A percentile compares a stretch with the other conserved stretches of the same genome.
Evolutionary conservation across 2,888 invertebrate genomes (phyloP).

Genomic region (Trachelus troglodyta): DNA sequence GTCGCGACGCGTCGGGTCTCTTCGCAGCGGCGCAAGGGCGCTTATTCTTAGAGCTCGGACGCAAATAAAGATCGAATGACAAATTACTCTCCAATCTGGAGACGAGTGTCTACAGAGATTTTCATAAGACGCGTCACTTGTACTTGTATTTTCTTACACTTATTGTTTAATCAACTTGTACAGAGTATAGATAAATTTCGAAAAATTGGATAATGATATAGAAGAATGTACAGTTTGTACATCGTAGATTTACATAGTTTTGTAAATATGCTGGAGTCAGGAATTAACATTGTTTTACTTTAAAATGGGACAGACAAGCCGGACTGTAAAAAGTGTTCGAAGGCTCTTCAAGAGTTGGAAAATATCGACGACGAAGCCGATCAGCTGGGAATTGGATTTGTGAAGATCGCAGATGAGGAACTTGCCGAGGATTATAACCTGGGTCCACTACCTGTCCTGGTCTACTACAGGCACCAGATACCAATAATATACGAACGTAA

Average conservation of each 20-base stretch:
- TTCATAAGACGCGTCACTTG: no score
- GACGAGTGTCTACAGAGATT: background rate
- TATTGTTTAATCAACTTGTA: no score
- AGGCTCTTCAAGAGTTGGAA: constrained; percentile 90
- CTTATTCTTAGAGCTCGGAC: constrained; percentile 6
- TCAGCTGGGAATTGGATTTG: constrained; percentile 93
- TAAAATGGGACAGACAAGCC: constrained; percentile 81
- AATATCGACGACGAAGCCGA: constrained; percentile 96
- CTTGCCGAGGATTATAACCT: constrained; percentile 93
- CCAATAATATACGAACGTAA: constrained; percentile 94
- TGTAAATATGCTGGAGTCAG: background rate
- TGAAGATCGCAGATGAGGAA: constrained; percentile 92
- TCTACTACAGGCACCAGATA: constrained; percentile 94
- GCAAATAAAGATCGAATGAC: constrained; percentile 6
- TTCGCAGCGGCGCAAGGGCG: background rate
- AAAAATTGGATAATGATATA: no score
- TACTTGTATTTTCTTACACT: no score
- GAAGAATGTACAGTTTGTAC: no score
- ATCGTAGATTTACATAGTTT: no score
- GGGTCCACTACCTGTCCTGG: constrained; percentile 86
- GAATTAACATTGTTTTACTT: constrained; percentile 39
- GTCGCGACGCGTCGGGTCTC: background rate
- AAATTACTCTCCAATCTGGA: background rate
- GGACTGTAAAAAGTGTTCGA: constrained; percentile 91
- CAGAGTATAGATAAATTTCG: no score